Base-by-base conservation (phyloP, 2,888 invertebrate genomes). In the Perdita meconis region DNA sequence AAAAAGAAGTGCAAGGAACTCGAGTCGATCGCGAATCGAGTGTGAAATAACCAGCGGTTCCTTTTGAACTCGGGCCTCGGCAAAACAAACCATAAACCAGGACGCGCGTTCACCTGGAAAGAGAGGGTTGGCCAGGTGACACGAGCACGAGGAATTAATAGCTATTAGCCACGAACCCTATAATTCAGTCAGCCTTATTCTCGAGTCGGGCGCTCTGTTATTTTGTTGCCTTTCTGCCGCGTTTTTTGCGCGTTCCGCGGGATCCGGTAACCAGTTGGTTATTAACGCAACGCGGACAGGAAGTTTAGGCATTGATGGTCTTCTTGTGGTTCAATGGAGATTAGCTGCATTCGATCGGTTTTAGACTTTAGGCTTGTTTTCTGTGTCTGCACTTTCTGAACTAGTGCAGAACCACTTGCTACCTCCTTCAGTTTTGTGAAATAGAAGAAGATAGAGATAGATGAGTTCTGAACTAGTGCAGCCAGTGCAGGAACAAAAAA, bases 1-100 rank as follows among this genome's bases (percentile, higher is more conserved):
- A 26, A 30, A 51, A 26, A 16, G 30, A 59, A 19, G 38, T 53
- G 16, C 53, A 78, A 64, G 76, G 72, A 60, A 76, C 85, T 85
- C 82, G 82, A 80, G 82, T 79, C 79, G 84, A 85, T 85, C 82
- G 81, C 61, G 85, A 82, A 73, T 81, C 85, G 80, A 88, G 88
- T 88, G 88, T 88, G 86, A 87, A 88, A 88, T 87, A 85, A 86
- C 81, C 84, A 81, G 78, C 80, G 75, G 74, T 71, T 60, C 83
- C 80, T 78, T 85, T 86, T 85, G 78, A 71, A 80, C 70, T 56
- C 16, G 55, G 24, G 69, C 60, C n/a, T 57, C 76, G 80, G 64
- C 67, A 68, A 80, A 76, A 76, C 81, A 76, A 80, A 72, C 72
- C 80, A 40, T 79, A 79, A 80, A 75, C 74, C 65, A 56, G 60